A percentile compares a stretch with the other conserved stretches of the same genome.
Conservation (phyloP, 2,797 vertebrate genomes). For the Vespertilio murinus region DNA sequence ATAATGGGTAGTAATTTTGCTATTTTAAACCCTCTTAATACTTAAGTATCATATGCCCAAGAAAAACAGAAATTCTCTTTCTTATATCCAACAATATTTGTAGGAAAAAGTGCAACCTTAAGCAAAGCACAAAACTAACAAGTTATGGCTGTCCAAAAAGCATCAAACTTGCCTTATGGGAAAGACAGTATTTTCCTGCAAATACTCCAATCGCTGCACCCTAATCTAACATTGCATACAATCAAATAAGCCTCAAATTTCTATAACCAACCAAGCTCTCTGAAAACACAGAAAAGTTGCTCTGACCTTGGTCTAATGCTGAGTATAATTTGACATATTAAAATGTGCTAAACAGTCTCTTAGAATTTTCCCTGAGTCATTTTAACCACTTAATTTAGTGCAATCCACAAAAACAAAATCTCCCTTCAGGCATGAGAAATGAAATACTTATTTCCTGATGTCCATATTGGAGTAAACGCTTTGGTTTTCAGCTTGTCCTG, state of each 20-base stretch:
- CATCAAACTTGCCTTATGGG: not conserved
- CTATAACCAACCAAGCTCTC: conserved; percentile 8
- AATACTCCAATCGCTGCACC: conserved; percentile 7
- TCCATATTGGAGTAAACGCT: not conserved
- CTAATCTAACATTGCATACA: not conserved
- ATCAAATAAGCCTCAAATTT: not conserved
- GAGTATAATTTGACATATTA: conserved; percentile 46
- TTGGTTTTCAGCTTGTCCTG: conserved; percentile 37
- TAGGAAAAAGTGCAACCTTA: conserved; percentile 49
- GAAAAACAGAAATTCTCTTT: conserved; percentile 41
- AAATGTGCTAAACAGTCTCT: conserved; percentile 32
- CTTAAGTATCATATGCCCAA: conserved; percentile 25
- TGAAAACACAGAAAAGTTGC: conserved; percentile 49
- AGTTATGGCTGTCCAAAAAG: not conserved
- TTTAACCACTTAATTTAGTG: conserved; percentile 22
- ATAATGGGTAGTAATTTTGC: conserved; percentile 29
- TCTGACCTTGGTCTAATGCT: conserved; percentile 6
- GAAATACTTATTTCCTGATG: conserved; percentile 24
- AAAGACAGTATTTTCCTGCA: conserved; percentile 34
- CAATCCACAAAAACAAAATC: not conserved
- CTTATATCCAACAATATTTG: not conserved
- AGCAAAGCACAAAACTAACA: conserved; percentile 43
- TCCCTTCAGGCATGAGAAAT: conserved; percentile 29
- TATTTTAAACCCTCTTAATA: conserved; percentile 26
- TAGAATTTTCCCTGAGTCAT: conserved; percentile 30